Evolutionary conservation across 1,140 invertebrate genomes (phyloP), one percentile per base, ranked within the genome.

Genomic region (Ceratina calcarata): DNA sequence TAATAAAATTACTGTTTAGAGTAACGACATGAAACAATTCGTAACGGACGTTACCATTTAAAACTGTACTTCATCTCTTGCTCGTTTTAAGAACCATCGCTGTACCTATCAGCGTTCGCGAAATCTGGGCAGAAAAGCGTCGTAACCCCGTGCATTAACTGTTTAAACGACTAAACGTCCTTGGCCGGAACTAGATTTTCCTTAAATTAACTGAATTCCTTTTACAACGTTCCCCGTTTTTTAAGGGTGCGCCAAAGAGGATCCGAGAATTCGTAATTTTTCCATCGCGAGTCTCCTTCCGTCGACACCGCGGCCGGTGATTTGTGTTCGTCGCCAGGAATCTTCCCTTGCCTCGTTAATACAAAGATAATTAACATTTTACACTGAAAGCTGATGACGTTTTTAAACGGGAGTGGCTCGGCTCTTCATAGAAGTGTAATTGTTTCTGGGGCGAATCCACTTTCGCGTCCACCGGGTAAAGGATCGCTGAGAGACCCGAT

Each of bases 351-450:
- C 16, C 67, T 22, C 27, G 24, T 22, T 27, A 15, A 18, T 55
- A 72, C 72, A 78, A 64, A 72, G 60, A 51, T 49, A 78, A 78
- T 78, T 72, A 78, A 78, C 76, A 69, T 78, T 78, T 72, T 57
- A 72, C 68, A 57, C 20, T 57, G 61, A 72, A 65, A 24, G 20
- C 32, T 45, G 22, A 20, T 72, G 76, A 49, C 51, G 27, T 49
- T 72, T 72, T 49, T 64, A 72, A 72, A 70, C 12, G 15, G 22
- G 16, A 55, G 27, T 0, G 32, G 61, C 22, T 37, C 20, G 64
- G 3, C 12, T 32, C 32, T 57, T 55, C 12, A 12, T 8, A n/a
- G 37, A 45, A 20, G 18, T 20, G 69, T 78, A 78, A 78, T 65
- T 65, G 61, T 72, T 72, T 15, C 76, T 62, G 20, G 15, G 32